Evolutionary conservation across 2,113 vertebrate genomes (phyloP).

Genomic region (Pterocles burchelli): DNA sequence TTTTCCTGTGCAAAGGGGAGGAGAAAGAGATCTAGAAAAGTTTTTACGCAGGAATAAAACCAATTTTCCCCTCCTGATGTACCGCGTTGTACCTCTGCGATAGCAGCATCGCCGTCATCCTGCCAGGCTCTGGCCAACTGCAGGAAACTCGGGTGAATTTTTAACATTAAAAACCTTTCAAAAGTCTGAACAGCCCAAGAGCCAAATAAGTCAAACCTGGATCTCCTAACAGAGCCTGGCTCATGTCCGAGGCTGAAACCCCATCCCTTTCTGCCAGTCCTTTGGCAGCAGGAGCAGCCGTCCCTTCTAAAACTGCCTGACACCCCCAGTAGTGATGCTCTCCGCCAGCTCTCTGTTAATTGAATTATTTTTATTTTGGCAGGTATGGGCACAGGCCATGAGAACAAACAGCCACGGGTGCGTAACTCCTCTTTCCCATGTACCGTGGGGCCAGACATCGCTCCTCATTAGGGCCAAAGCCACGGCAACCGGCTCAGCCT

Average conservation of each 20-base stretch:
- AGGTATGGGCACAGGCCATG: neutral
- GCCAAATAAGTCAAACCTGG: neutral
- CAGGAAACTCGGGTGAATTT: neutral
- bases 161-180: neutral
- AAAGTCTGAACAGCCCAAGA: neutral
- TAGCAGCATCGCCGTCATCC: rapidly evolving
- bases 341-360: neutral
- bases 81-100: neutral
- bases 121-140: neutral
- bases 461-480: neutral
- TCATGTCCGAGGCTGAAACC: neutral
- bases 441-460: rapidly evolving
- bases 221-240: no score
- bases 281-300: neutral
- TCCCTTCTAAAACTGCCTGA: neutral
- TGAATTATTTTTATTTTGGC: neutral
- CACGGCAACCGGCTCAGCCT: neutral
- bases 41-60: neutral
- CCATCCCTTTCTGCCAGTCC: rapidly evolving
- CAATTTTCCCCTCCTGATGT: neutral
- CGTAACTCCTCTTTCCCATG: neutral
- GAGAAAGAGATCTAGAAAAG: neutral
- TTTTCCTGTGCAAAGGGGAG: neutral
- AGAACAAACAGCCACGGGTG: neutral
- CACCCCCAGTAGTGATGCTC: no score